A percentile compares a stretch with the other conserved stretches of the same genome.
phyloP scores from a whole-genome alignment of 2,888 invertebrate genomes.

The Pseudoips prasinana region DNA sequence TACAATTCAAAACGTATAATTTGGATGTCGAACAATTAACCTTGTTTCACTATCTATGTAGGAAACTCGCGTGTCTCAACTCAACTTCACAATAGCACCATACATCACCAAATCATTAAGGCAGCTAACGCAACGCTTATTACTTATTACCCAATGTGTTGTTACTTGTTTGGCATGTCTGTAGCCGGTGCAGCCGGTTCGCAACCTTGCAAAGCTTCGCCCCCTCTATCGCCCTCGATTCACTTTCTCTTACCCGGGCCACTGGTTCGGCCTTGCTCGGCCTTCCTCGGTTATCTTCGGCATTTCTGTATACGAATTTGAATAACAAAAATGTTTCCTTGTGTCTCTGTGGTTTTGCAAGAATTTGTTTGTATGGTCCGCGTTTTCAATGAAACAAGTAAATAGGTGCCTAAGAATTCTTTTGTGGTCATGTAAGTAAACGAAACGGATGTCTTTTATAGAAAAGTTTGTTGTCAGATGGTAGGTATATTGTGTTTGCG shows the following conservation, averaged over 20 bases:
- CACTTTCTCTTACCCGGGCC: conserved; percentile 68
- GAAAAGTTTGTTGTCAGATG: too few relatives aligned
- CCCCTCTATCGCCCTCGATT: conserved; percentile 41
- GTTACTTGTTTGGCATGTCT: conserved; percentile 57
- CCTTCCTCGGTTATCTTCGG: conserved; percentile 51
- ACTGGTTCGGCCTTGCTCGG: conserved; percentile 46
- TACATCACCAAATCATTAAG: conserved; percentile 61
- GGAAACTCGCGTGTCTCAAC: conserved; percentile 37
- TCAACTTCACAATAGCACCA: conserved; percentile 51
- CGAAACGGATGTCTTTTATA: too few relatives aligned
- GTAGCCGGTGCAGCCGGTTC: conserved; percentile 64
- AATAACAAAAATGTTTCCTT: conserved; percentile 36
- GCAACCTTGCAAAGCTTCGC: conserved; percentile 66
- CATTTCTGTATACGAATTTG: conserved; percentile 33
- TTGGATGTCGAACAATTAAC: conserved; percentile 25
- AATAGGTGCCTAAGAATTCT: too few relatives aligned
- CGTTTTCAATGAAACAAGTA: conserved; percentile 28
- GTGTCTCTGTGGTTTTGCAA: conserved; percentile 27
- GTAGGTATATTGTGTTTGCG: too few relatives aligned
- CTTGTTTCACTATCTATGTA: conserved; percentile 35
- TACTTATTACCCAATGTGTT: conserved; percentile 72
- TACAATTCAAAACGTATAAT: too few relatives aligned
- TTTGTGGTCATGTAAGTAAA: too few relatives aligned
- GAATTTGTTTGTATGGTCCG: conserved; percentile 27
- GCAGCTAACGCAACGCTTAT: conserved; percentile 66